These are phyloP conservation scores for Hydroisotoma schaefferi DNA, from an alignment of 2,888 invertebrate species.

Conservation along the genomic window DNA sequence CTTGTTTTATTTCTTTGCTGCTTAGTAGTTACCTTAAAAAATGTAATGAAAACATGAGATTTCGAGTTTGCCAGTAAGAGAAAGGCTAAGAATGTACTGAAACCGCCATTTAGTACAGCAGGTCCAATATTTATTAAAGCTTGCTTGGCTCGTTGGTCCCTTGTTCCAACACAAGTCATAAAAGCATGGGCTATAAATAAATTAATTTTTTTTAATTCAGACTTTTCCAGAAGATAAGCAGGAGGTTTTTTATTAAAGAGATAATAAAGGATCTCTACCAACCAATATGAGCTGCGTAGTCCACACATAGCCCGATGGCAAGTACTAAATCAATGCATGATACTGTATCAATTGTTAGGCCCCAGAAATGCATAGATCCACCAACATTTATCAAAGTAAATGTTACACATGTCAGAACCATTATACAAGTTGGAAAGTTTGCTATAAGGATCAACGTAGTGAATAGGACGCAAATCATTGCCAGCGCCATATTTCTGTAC, in stretches of 20 bases:
- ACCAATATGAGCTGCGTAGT: conserved; percentile 74
- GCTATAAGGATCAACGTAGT: conserved; percentile 72
- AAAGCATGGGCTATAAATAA: conserved; percentile 63
- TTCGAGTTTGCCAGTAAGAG: conserved; percentile 55
- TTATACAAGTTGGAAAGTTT: conserved; percentile 70
- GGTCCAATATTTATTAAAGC: conserved; percentile 55
- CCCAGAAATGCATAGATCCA: conserved; percentile 77
- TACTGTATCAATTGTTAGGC: conserved; percentile 74
- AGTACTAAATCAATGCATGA: conserved; percentile 76
- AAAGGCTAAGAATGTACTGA: conserved; percentile 58
- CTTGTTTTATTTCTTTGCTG: neutral
- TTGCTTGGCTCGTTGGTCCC: conserved; percentile 51
- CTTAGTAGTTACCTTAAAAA: conserved; percentile 54
- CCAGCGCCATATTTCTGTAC: conserved; percentile 69
- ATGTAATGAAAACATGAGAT: conserved; percentile 57
- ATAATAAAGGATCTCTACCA: neutral
- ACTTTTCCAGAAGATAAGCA: neutral
- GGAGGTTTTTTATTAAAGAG: conserved; percentile 6
- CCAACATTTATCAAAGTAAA: conserved; percentile 61
- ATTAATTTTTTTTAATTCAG: neutral
- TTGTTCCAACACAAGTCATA: conserved; percentile 60
- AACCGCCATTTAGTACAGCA: conserved; percentile 57
- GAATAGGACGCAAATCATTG: conserved; percentile 73
- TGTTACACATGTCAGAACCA: conserved; percentile 69
- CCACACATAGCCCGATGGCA: conserved; percentile 76